Evolutionary conservation across 2,888 invertebrate species (phyloP).

Genomic region (Drosophila picticornis): DNA sequence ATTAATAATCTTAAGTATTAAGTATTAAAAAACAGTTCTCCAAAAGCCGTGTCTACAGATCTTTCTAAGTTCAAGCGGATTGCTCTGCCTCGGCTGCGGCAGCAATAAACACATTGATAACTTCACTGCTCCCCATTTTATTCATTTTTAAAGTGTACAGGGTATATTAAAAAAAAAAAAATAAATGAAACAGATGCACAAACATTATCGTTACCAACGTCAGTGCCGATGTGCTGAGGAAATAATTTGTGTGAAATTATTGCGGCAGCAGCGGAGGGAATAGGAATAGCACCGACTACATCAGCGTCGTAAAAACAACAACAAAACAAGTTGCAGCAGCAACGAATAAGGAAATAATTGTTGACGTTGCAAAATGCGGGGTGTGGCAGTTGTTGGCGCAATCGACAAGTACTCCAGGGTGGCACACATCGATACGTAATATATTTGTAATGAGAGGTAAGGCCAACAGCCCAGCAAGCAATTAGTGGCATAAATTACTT

Average conservation of each 20-base stretch:
- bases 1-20: not conserved
- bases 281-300: not conserved
- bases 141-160: not conserved
- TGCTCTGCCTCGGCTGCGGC: not conserved
- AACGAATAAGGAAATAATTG: constrained; percentile 9
- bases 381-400: not conserved
- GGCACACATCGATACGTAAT: constrained; percentile 12
- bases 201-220: constrained; percentile 61
- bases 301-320: not conserved
- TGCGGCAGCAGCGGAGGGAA: constrained; percentile 23
- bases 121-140: not conserved
- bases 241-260: constrained; percentile 74
- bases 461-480: constrained; percentile 34
- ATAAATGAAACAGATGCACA: constrained; percentile 28
- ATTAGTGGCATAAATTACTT: constrained; percentile 73
- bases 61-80: not conserved
- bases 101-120: not conserved
- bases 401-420: not conserved
- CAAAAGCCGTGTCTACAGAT: not conserved
- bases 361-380: not conserved
- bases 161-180: constrained; percentile 14
- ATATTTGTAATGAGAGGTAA: constrained; percentile 15
- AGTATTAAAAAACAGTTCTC: not conserved
- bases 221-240: constrained; percentile 65
- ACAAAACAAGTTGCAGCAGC: constrained; percentile 8